A percentile compares a stretch with the other conserved stretches of the same genome.
phyloP scores from a whole-genome alignment of 1,140 invertebrate species.

The Ooceraea biroi region DNA sequence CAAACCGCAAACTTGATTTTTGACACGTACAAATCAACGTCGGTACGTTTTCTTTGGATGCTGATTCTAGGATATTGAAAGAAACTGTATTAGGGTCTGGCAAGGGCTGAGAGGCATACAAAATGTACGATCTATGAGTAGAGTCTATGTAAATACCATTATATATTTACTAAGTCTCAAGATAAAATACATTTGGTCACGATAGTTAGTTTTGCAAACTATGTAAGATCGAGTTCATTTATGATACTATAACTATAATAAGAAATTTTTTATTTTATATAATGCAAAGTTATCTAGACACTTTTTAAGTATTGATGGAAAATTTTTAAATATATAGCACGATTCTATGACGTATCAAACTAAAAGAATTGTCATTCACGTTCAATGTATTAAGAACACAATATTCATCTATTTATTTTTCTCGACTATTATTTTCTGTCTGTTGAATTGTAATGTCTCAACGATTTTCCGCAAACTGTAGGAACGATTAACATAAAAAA shows the following conservation, averaged over 20 bases:
- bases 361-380: too few relatives aligned
- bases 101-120: conserved; percentile 34
- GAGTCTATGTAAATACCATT: not conserved
- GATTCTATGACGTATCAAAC: not conserved
- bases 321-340: not conserved
- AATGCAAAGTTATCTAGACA: too few relatives aligned
- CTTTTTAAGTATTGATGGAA: not conserved
- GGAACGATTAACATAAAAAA: not conserved
- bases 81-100: conserved; percentile 36
- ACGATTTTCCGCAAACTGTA: not conserved
- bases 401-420: too few relatives aligned
- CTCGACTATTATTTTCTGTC: too few relatives aligned
- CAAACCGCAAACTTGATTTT: conserved; percentile 78
- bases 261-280: too few relatives aligned
- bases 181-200: not conserved
- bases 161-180: not conserved
- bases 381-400: too few relatives aligned
- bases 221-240: too few relatives aligned
- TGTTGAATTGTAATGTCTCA: not conserved
- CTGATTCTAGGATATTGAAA: conserved; percentile 46
- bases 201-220: conserved; percentile 10
- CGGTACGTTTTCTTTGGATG: conserved; percentile 37
- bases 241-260: too few relatives aligned
- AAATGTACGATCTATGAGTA: conserved; percentile 63
- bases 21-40: conserved; percentile 75